Conservation (phyloP, 2,113 vertebrate species). For the Nestor notabilis region DNA sequence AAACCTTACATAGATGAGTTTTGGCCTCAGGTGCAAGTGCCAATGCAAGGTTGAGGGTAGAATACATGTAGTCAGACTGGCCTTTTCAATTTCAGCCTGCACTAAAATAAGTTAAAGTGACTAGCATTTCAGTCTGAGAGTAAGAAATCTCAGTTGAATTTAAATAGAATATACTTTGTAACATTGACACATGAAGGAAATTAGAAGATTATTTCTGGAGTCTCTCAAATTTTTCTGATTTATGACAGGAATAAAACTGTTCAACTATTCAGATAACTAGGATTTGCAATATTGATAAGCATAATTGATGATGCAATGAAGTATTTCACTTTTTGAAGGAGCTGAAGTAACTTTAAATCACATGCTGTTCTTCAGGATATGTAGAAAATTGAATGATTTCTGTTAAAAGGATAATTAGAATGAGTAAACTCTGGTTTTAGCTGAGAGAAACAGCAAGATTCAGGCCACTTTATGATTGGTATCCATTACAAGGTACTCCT, state of each 20-base stretch:
- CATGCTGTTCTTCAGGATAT: not conserved
- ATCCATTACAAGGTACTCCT: not conserved
- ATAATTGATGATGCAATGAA: not conserved
- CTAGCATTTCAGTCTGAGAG: not conserved
- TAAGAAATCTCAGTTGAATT: not conserved
- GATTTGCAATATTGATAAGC: conserved; percentile 38
- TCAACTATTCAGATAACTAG: conserved; percentile 16
- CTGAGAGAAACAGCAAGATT: not conserved
- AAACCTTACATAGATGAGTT: not conserved
- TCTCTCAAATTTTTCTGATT: not conserved
- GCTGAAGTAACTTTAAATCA: not conserved
- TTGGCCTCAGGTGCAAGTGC: not conserved
- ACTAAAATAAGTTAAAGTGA: not conserved
- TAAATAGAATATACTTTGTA: not conserved
- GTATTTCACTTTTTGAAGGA: not conserved
- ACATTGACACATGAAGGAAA: not conserved
- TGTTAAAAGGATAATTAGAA: not conserved
- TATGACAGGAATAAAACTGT: conserved; percentile 21
- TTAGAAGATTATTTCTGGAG: conserved; percentile 29
- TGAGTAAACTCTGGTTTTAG: not conserved
- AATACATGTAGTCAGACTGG: not conserved
- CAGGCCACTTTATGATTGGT: not conserved
- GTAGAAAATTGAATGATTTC: not conserved
- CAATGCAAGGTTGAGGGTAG: not conserved
- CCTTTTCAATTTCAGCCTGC: not conserved